Evolutionary conservation across 2,888 invertebrate genomes (phyloP).

Genomic region (Hypomecis punctinalis): DNA sequence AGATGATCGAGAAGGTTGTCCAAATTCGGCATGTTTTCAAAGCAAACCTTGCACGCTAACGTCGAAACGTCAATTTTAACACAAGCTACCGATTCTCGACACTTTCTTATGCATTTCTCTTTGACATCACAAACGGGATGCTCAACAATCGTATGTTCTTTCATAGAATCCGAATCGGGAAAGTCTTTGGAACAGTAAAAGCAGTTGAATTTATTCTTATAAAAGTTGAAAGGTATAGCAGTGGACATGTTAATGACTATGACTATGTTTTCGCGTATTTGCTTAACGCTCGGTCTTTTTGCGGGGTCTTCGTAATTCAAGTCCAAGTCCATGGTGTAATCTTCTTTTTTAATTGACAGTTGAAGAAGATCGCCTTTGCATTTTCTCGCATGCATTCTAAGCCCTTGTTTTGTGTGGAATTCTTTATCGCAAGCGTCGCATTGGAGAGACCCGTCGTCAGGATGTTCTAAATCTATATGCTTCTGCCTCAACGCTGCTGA

Average conservation of each 20-base stretch:
- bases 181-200: conserved; percentile 80
- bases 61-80: conserved; percentile 77
- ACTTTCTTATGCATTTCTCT: conserved; percentile 75
- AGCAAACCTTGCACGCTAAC: conserved; percentile 75
- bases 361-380: conserved; percentile 67
- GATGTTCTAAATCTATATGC: conserved; percentile 74
- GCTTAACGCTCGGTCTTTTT: conserved; percentile 73
- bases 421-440: conserved; percentile 73
- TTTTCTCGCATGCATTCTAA: conserved; percentile 73
- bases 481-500: conserved; percentile 74
- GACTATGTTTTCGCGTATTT: conserved; percentile 74
- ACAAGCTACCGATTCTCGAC: conserved; percentile 75
- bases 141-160: conserved; percentile 70
- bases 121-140: conserved; percentile 74
- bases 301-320: conserved; percentile 60
- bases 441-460: conserved; percentile 72
- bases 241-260: conserved; percentile 79
- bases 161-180: conserved; percentile 71
- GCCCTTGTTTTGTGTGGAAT: conserved; percentile 76
- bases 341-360: conserved; percentile 66
- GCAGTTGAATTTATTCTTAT: conserved; percentile 79
- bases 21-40: conserved; percentile 66
- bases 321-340: conserved; percentile 67
- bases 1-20: conserved; percentile 72
- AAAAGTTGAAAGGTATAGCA: conserved; percentile 78